Evolutionary conservation across 2,113 vertebrate genomes (phyloP).

Genomic region (Pelecanus crispus): DNA sequence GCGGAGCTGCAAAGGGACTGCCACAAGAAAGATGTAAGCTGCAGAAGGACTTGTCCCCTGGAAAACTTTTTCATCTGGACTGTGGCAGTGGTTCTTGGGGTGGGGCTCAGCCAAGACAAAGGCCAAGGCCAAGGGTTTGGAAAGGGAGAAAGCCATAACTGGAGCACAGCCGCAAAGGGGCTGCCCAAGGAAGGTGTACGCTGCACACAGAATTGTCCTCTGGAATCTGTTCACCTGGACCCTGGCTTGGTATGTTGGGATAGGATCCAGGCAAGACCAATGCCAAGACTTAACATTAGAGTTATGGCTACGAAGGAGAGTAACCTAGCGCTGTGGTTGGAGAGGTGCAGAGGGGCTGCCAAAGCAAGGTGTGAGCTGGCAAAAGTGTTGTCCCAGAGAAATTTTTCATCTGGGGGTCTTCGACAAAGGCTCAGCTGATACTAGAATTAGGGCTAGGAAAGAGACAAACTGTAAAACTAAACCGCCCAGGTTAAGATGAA

Average conservation of each 20-base stretch:
- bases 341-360: neutral
- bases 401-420: neutral
- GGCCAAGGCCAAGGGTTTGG: neutral
- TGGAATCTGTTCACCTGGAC: neutral
- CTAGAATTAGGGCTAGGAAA: neutral
- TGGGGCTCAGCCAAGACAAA: neutral
- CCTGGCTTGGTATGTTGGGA: neutral
- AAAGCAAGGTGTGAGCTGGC: neutral
- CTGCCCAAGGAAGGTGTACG: neutral
- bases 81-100: rapidly evolving
- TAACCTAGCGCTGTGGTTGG: rapidly evolving
- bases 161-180: neutral
- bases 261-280: neutral
- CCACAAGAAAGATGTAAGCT: neutral
- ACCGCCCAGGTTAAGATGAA: neutral
- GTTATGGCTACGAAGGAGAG: neutral
- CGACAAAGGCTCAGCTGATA: neutral
- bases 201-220: neutral
- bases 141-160: neutral
- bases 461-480: neutral
- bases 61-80: neutral
- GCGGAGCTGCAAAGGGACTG: neutral
- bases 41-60: neutral
- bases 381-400: neutral
- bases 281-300: neutral